Evolutionary conservation across 2,113 vertebrate species (phyloP).

Genomic region (Chlamydotis undulata): DNA sequence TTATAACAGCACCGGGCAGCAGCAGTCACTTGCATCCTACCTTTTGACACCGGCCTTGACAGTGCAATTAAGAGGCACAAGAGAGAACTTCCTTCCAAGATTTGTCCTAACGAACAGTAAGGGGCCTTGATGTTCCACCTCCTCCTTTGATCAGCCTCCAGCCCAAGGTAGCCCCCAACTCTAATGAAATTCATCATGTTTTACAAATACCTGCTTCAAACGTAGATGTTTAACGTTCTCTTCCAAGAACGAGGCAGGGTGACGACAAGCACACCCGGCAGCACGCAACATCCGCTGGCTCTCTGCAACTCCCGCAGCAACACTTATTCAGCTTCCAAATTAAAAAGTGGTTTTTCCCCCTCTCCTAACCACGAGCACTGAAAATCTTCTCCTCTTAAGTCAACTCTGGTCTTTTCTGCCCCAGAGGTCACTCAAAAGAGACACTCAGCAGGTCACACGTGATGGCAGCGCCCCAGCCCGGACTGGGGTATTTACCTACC

Average conservation of each 20-base stretch:
- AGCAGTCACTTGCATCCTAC: conserved; percentile 30
- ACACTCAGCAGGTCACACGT: accelerated
- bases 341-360: not conserved
- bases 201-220: not conserved
- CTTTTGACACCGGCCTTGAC: not conserved
- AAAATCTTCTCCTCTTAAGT: not conserved
- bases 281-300: not conserved
- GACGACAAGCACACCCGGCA: not conserved
- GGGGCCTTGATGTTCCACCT: not conserved
- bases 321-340: not conserved
- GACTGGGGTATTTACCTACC: not conserved
- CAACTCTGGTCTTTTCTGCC: not conserved
- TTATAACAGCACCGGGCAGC: conserved; percentile 46
- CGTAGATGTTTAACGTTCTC: not conserved
- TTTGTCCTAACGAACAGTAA: not conserved
- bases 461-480: not conserved
- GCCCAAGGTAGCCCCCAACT: not conserved
- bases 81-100: not conserved
- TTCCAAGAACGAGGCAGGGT: not conserved
- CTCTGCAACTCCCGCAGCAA: not conserved
- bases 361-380: too few relatives aligned
- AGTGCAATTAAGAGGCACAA: conserved; percentile 9
- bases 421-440: not conserved
- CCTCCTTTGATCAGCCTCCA: not conserved
- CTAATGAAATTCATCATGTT: not conserved